Base-by-base conservation (phyloP, 30 jellyfish, hydroid and myxozoan species). In the Turritopsis dohrnii region DNA sequence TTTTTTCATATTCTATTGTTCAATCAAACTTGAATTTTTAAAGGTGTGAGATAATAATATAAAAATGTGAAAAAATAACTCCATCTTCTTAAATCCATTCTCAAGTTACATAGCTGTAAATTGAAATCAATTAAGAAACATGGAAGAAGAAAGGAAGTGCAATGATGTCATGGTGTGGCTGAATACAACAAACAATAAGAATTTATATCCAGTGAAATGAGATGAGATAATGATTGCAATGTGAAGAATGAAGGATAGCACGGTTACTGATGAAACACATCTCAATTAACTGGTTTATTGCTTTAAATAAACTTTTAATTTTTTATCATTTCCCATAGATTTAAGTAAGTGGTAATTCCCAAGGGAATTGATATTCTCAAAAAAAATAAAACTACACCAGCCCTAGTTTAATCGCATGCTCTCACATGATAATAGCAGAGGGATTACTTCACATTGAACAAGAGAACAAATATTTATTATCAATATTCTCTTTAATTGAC, bases 401-500 rank as follows among this genome's bases (percentile, higher is more conserved):
- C 18, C 72, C 19, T 41, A 41, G 5, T 41, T 41, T 41, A 41
- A 41, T 13, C 60, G 13, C 60, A 41, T 13, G 9, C 13, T 3
- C 60, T 3, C 5, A 13, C 60, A 41, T 41, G n/a, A n/a, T 41
- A 41, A 41, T 41, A 3, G 60, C 9, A 41, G 13, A 3, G 60
- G 60, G 60, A 41, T 41, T n/a, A n/a, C 60, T n/a, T 17, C 76
- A 66, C 8, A 7, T 66, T 8, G 9, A 7, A 22, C 76, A 66
- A 66, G 17, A n/a, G 28, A n/a, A n/a, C 27, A 66, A 66, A 66
- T 66, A n/a, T 26, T n/a, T 66, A n/a, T 66, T 66, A n/a, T 66
- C 76, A n/a, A n/a, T 74, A 26, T 74, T 74, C 83, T 74, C 72
- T 74, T 23, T 29, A 74, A 7, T 16, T 74, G 65, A 23, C 65